These are phyloP conservation scores for Rattus rattus DNA, from an alignment of 2,113 vertebrate species.

Conservation along the genomic window DNA sequence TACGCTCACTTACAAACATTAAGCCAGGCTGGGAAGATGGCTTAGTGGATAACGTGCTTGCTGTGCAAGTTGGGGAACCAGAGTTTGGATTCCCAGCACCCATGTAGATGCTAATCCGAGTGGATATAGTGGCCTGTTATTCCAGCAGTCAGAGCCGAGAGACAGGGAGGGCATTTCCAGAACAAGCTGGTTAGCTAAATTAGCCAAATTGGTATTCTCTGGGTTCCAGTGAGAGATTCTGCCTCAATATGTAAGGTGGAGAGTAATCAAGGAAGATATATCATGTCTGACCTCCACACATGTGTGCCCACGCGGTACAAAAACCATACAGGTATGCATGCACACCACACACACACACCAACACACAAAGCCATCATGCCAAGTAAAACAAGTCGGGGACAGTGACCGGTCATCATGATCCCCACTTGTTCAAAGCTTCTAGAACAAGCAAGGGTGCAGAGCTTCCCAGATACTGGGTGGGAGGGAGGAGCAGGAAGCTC, in stretches of 20 bases:
- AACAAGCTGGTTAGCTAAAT: neutral
- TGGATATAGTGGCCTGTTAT: neutral
- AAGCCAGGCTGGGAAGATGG: neutral
- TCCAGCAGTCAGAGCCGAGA: neutral
- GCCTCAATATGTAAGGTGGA: neutral
- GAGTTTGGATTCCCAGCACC: neutral
- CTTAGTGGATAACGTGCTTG: neutral
- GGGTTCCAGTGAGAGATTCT: neutral
- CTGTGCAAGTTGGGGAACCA: neutral
- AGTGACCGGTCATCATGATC: neutral
- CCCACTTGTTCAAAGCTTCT: neutral
- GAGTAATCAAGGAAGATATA: neutral
- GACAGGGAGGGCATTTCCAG: neutral
- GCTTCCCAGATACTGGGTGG: neutral
- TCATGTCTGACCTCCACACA: neutral
- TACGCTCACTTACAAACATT: neutral
- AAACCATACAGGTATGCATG: fast-evolving
- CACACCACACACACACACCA: neutral
- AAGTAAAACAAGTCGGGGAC: neutral
- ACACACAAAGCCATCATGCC: neutral
- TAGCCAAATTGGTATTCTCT: neutral
- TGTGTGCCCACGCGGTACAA: neutral
- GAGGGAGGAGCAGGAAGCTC: neutral
- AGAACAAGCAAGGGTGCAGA: neutral
- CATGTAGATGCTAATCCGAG: neutral